These are phyloP conservation scores for Arctia plantaginis DNA, from an alignment of 2,888 invertebrate genomes.

Conservation along the genomic window DNA sequence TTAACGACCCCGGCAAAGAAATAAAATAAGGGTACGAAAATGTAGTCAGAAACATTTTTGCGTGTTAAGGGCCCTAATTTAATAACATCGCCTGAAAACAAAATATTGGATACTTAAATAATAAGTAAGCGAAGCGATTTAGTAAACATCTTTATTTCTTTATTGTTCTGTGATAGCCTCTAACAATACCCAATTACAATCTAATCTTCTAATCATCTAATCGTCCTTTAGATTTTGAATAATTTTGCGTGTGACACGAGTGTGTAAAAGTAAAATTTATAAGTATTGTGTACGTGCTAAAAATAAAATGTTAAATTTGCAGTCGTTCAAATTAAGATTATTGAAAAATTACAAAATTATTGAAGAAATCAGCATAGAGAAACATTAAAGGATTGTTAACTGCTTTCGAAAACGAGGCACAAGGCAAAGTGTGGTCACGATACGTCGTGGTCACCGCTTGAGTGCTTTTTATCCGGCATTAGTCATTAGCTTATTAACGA, in stretches of 20 bases:
- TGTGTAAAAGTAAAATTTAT: not conserved
- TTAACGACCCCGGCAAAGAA: too few relatives aligned
- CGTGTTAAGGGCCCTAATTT: constrained; percentile 4
- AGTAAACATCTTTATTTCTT: not conserved
- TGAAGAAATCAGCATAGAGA: not conserved
- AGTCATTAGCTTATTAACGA: not conserved
- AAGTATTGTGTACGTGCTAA: not conserved
- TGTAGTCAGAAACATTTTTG: not conserved
- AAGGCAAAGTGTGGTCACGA: not conserved
- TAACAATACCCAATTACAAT: not conserved
- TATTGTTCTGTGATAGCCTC: not conserved
- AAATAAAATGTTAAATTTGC: not conserved
- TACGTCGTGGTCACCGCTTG: not conserved
- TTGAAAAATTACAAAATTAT: too few relatives aligned
- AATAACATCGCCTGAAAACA: not conserved
- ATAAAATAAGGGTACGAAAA: not conserved
- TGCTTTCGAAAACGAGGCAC: not conserved
- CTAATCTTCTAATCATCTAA: not conserved
- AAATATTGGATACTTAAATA: not conserved
- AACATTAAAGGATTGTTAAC: not conserved
- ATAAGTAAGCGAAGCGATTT: not conserved
- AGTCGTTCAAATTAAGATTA: not conserved
- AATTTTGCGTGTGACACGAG: not conserved
- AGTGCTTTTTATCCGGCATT: not conserved
- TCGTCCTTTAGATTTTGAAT: not conserved